These are phyloP conservation scores for Chaetophractus vellerosus DNA, from an alignment of 2,797 vertebrate species.

Conservation along the genomic window DNA sequence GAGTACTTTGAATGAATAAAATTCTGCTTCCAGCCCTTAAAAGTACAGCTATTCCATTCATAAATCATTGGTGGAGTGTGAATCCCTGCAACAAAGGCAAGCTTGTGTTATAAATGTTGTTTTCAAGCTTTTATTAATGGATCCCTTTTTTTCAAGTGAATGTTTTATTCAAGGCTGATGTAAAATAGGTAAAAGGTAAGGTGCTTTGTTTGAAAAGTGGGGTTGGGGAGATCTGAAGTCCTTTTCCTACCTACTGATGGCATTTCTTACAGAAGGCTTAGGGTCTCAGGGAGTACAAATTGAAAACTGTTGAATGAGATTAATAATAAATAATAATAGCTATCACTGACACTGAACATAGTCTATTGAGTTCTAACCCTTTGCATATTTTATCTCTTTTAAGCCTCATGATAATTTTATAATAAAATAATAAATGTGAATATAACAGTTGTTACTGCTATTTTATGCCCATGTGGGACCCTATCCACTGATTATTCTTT, in stretches of 20 bases:
- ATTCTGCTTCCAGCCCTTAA: neutral
- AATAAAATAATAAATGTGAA: neutral
- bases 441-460: neutral
- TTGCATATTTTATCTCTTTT: constrained; percentile 2
- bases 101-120: neutral
- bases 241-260: neutral
- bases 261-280: constrained; percentile 26
- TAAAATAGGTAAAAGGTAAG: constrained; percentile 31
- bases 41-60: neutral
- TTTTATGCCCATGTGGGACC: constrained; percentile 27
- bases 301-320: constrained; percentile 44
- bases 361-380: neutral
- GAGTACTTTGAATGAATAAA: constrained; percentile 39
- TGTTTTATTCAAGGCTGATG: constrained; percentile 6
- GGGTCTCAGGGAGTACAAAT: neutral
- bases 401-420: neutral
- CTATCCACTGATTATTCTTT: neutral
- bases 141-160: neutral
- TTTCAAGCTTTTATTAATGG: constrained; percentile 39
- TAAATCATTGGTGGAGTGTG: neutral
- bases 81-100: neutral
- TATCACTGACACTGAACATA: neutral
- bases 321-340: constrained; percentile 26
- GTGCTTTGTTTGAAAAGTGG: neutral
- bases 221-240: neutral